Base-by-base conservation (phyloP, 2,888 invertebrate genomes). In the Callyntrura sp. region DNA sequence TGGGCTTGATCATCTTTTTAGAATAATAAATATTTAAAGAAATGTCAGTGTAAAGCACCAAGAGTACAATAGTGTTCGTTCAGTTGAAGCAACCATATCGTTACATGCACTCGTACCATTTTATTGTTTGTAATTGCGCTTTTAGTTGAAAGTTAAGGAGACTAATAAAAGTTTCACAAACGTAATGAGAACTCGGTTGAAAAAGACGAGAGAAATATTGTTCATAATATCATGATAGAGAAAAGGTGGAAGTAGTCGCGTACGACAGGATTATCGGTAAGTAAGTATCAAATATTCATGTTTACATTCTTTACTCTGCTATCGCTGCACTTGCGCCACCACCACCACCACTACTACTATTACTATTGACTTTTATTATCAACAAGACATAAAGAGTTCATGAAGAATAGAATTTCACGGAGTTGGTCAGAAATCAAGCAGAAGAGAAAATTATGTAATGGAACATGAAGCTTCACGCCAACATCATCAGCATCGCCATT, bases 381-480 rank as follows among this genome's bases (percentile, higher is more conserved):
- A 35, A 68, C 43, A 82, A 82, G 45, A 70, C 17, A 68, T 14
- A 43, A 45, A 9, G 35, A 70, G 17, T 35, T 65, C 17, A 28
- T 48, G 79, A 35, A 57, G 25, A 70, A 70, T 48, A 68, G 43
- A 55, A 79, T 79, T 79, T 86, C 65, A 85, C 78, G 85, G 85
- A 79, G 51, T 57, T 68, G 78, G 78, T 51, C 86, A 86, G 68
- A 79, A 86, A 68, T 55, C 43, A 51, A 55, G 48, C 48, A 57
- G 55, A 84, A 84, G 51, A 55, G 20, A 20, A 57, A 79, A 25
- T 51, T 20, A 62, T 12, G 20, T 25, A 48, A 68, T 84, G 70
- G 55, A 70, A 48, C 81, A 43, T 55, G 76, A 73, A 48, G n/a
- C 23, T 12, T 20, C 23, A 62, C 23, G 60, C 60, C 25, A 12